A percentile compares a stretch with the other conserved stretches of the same genome.
Evolutionary conservation across 2,113 vertebrate genomes (phyloP).

Genomic region (Forbesichthys papilliferus): DNA sequence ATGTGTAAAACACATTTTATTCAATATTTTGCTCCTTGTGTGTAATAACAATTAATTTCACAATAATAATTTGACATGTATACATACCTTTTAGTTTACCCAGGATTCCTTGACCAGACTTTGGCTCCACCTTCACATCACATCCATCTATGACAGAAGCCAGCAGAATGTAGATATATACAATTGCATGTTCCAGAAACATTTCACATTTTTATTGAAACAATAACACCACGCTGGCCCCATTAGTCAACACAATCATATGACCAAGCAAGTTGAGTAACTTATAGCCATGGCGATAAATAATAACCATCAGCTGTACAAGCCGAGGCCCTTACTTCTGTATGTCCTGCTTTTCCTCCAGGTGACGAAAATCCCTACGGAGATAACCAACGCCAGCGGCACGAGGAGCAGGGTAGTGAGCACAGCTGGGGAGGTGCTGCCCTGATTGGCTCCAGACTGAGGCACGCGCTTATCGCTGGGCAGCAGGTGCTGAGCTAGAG

Average conservation of each 20-base stretch:
- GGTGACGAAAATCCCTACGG: conserved; percentile 83
- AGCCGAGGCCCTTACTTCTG: conserved; percentile 68
- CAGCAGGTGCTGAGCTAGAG: background rate
- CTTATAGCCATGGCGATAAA: background rate
- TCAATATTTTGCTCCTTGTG: too few relatives aligned
- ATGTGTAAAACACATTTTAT: too few relatives aligned
- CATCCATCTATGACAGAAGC: conserved; percentile 71
- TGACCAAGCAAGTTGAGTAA: too few relatives aligned
- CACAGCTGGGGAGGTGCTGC: conserved; percentile 78
- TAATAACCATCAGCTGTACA: background rate
- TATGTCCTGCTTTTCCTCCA: conserved; percentile 87
- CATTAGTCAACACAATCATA: too few relatives aligned
- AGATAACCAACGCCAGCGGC: conserved; percentile 83
- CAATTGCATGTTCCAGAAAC: background rate
- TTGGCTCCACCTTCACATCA: conserved; percentile 86
- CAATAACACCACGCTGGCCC: too few relatives aligned
- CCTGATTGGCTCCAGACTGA: conserved; percentile 54
- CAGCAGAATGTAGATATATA: background rate
- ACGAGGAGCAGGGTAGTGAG: conserved; percentile 89
- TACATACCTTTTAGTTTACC: conserved; percentile 88
- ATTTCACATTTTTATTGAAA: too few relatives aligned
- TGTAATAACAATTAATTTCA: too few relatives aligned
- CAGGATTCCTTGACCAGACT: conserved; percentile 84
- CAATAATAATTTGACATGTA: background rate
- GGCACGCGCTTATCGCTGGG: too few relatives aligned